These are phyloP conservation scores for Drosophila rellima DNA, from an alignment of 2,888 invertebrate species.

Conservation along the genomic window DNA sequence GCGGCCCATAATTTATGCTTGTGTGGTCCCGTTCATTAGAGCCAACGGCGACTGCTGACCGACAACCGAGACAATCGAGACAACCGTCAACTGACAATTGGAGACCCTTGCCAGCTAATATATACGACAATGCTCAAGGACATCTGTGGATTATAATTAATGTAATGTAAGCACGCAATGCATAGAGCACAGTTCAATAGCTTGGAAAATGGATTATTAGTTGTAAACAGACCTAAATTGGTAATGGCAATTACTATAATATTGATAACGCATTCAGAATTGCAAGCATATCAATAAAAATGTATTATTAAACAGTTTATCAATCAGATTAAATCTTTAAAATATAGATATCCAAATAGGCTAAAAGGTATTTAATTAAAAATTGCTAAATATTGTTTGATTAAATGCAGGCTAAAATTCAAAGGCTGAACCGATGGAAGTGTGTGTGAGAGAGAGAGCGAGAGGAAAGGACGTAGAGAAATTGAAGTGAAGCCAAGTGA, in stretches of 20 bases:
- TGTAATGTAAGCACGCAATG: not conserved
- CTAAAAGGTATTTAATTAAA: not conserved
- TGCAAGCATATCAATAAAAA: not conserved
- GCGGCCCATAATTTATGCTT: too few species aligned
- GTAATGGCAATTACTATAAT: not conserved
- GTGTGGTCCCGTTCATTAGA: constrained; percentile 72
- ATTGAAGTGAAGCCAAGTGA: constrained; percentile 13
- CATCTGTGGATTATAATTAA: constrained; percentile 5
- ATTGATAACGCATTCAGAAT: not conserved
- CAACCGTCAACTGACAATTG: constrained; percentile 1
- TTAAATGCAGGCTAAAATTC: not conserved
- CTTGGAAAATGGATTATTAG: not conserved
- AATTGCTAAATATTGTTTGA: not conserved
- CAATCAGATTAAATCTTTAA: not conserved
- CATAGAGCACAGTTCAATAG: constrained; percentile 5
- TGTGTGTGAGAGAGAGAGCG: not conserved
- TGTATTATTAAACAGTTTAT: not conserved
- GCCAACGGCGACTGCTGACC: constrained; percentile 31
- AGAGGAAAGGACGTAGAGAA: too few species aligned
- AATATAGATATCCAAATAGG: not conserved
- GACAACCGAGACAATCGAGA: constrained; percentile 1
- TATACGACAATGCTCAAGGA: constrained; percentile 50
- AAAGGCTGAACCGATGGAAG: not conserved
- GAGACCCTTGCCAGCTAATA: constrained; percentile 54
- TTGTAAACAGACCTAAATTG: not conserved